Conservation (phyloP, 2,797 vertebrate genomes). For the Furcifer pardalis region DNA sequence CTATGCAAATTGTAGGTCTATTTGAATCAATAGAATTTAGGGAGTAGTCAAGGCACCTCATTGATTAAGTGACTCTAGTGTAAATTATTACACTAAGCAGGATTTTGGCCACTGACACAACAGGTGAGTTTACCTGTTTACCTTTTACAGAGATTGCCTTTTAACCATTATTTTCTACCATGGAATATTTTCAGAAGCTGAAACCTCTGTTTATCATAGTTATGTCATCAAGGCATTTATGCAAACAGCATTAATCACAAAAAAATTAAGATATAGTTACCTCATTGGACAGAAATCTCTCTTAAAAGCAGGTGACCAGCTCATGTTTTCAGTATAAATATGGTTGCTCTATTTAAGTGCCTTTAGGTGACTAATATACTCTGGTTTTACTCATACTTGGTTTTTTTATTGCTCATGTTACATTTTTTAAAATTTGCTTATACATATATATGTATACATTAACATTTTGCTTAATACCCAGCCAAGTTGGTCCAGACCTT, state of each 20-base stretch:
- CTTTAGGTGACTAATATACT: background rate
- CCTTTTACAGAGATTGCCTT: background rate
- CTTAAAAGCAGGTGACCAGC: background rate
- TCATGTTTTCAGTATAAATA: background rate
- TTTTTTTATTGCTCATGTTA: background rate
- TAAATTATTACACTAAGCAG: too few species aligned
- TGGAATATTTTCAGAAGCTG: background rate
- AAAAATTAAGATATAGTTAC: background rate
- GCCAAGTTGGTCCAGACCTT: slow-evolving; percentile 80
- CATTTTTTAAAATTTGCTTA: slow-evolving; percentile 38
- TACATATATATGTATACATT: slow-evolving; percentile 56
- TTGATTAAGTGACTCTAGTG: too few species aligned
- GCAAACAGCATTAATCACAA: background rate
- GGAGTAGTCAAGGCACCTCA: too few species aligned
- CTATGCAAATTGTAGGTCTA: too few species aligned
- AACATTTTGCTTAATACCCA: slow-evolving; percentile 71
- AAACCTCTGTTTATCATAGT: background rate
- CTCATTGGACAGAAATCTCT: background rate
- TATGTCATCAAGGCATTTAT: background rate
- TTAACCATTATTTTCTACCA: background rate
- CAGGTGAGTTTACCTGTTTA: background rate
- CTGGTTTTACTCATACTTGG: background rate
- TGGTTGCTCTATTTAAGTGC: background rate
- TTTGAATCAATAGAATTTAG: too few species aligned
- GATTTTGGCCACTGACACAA: background rate